These are phyloP conservation scores for Etheostoma cragini DNA, from an alignment of 2,113 vertebrate genomes.

Conservation along the genomic window DNA sequence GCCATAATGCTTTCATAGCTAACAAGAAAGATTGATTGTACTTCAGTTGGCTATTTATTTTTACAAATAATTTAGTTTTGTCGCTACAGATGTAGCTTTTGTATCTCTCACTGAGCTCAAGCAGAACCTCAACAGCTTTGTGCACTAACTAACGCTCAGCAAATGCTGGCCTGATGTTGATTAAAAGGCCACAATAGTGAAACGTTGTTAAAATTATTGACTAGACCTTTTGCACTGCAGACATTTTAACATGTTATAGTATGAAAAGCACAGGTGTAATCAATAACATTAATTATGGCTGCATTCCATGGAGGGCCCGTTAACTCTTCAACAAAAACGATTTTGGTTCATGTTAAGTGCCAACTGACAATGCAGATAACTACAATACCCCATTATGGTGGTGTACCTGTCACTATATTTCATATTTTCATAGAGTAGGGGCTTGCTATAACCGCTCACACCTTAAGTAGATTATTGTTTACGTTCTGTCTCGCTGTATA, in stretches of 20 bases:
- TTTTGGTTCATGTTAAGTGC: neutral
- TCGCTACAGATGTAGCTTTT: neutral
- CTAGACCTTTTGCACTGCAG: neutral
- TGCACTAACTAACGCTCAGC: conserved; percentile 28
- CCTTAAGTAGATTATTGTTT: conserved; percentile 70
- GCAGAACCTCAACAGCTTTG: conserved; percentile 18
- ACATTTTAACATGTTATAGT: neutral
- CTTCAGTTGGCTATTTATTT: neutral
- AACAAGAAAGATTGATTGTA: neutral
- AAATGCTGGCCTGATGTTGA: conserved; percentile 47
- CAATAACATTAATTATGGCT: neutral
- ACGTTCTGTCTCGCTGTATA: conserved; percentile 51
- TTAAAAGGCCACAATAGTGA: conserved; percentile 14
- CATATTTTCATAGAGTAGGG: conserved; percentile 45
- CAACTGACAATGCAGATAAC: neutral
- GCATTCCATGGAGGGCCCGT: neutral
- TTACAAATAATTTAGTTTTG: neutral
- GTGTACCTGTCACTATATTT: neutral
- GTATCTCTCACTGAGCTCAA: conserved; percentile 24
- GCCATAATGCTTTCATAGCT: neutral
- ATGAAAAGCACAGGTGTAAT: neutral
- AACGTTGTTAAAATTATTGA: neutral
- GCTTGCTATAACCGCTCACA: conserved; percentile 41
- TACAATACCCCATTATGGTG: neutral
- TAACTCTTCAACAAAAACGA: neutral